phyloP scores from a whole-genome alignment of 2,113 vertebrate species.

The Ictidomys tridecemlineatus region DNA sequence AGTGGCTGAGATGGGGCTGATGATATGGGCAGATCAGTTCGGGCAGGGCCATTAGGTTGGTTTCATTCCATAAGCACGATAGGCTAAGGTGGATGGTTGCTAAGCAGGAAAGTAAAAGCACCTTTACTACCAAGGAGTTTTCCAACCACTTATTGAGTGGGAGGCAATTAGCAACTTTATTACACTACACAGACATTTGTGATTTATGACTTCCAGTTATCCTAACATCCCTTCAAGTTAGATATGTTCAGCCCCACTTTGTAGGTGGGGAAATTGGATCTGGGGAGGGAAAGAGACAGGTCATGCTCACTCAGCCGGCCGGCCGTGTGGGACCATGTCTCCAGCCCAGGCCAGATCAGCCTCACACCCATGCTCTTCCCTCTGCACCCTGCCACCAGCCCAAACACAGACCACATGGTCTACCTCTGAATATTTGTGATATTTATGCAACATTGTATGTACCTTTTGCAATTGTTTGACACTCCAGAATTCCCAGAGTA shows the following conservation, averaged over 20 bases:
- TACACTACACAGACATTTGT: background rate
- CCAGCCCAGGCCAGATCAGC: background rate
- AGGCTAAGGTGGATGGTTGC: too few species aligned
- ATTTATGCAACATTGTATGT: background rate
- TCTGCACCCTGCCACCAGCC: fast-evolving
- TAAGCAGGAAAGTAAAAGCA: background rate
- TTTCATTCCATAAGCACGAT: background rate
- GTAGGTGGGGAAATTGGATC: background rate
- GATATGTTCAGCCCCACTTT: background rate
- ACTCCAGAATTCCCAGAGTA: background rate
- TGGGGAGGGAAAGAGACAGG: background rate
- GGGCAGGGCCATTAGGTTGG: background rate
- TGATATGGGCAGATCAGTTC: fast-evolving
- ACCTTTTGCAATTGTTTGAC: background rate
- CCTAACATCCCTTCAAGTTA: too few species aligned
- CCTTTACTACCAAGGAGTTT: too few species aligned
- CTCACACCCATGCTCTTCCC: background rate
- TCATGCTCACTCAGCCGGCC: background rate
- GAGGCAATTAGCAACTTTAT: too few species aligned
- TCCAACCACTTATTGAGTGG: background rate
- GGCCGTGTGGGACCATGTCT: background rate
- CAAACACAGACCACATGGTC: fast-evolving
- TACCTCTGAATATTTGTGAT: too few species aligned
- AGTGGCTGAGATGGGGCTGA: background rate
- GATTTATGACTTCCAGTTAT: background rate